Base-by-base conservation (phyloP, 2,888 invertebrate species). In the Drosophila imparisetae region DNA sequence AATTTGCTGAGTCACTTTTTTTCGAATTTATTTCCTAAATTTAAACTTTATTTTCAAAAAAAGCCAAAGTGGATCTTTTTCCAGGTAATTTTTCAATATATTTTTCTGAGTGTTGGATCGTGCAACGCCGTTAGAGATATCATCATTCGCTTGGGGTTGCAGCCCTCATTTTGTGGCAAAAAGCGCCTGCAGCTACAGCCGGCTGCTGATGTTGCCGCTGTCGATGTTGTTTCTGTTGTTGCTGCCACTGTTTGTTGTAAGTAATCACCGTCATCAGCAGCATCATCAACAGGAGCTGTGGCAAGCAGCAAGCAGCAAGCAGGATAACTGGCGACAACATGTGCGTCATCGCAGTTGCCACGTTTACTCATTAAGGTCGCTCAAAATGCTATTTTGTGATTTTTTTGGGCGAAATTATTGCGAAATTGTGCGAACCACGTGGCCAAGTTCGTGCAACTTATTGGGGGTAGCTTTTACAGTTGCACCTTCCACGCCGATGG, bases 251-350 rank as follows among this genome's bases (percentile, higher is more conserved):
- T 78, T 84, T 80, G 89, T 80, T 79, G 80, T 80, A 80, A 82
- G 84, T 86, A 82, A 86, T 87, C 83, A 81, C 81, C 76, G 75
- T 90, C 90, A 87, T 89, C 90, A 86, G 69, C 87, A 77, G 71
- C 85, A 84, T 60, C 78, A 80, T 40, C 75, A 71, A 57, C 75
- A 72, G 71, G 69, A 70, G 50, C 73, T 66, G 45, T 66, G 38
- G 54, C 36, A 54, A 27, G 54, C 54, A 4, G 54, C 36, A 54
- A 27, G 54, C 54, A 4, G 45, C 11, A n/a, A 63, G 59, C 68
- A 67, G 85, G 89, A 89, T 85, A 89, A 87, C 78, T 88, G 90
- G 83, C 88, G 90, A 78, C 91, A 82, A 79, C 89, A 83, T 87
- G 77, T 81, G 82, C 89, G 78, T 83, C 77, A 83, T 84, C 71